Evolutionary conservation across 2,797 vertebrate genomes (phyloP), one percentile per base, ranked within the genome.

Genomic region (Platalea minor): DNA sequence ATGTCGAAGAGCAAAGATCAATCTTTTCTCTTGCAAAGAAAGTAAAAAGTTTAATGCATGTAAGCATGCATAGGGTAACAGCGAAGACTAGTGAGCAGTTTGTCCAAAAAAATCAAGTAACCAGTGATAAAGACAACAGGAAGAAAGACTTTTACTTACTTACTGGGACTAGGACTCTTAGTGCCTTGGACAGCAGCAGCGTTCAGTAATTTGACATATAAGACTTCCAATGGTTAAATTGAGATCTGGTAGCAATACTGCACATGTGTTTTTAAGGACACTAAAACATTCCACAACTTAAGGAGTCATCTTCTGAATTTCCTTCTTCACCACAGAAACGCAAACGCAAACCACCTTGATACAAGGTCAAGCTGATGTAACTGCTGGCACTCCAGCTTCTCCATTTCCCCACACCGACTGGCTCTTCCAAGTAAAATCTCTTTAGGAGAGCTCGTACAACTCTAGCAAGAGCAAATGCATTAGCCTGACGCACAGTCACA

Each of bases 351-450:
- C 35, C 57, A 87, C 43, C 48, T 77, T 39, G 70, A 56, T n/a
- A 64, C 16, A 26, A 63, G 43, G 43, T 69, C 37, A 76, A 63
- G 76, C 17, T 51, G 43, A 81, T 51, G 33, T 51, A 76, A 69
- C 24, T 39, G 50, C 69, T 81, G 33, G 63, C 63, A 70, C 12
- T 81, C 37, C n/a, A 75, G 57, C 60, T 83, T 85, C 51, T 80
- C 29, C 17, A 25, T 57, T 79, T 75, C 28, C 57, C 29, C 57
- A 53, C 19, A 53, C 28, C 56, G 57, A 77, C 50, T 37, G 59
- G 41, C 31, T 96, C 76, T 90, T 93, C 70, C 39, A 82, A 73
- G 48, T n/a, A 89, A 88, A 94, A 84, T 76, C 63, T 92, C 76
- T 93, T 53, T 33, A 74, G 48, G 24, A 92, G 67, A 67, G 39